phyloP scores from a whole-genome alignment of 2,113 vertebrate species.

The Mastomys natalensis region DNA sequence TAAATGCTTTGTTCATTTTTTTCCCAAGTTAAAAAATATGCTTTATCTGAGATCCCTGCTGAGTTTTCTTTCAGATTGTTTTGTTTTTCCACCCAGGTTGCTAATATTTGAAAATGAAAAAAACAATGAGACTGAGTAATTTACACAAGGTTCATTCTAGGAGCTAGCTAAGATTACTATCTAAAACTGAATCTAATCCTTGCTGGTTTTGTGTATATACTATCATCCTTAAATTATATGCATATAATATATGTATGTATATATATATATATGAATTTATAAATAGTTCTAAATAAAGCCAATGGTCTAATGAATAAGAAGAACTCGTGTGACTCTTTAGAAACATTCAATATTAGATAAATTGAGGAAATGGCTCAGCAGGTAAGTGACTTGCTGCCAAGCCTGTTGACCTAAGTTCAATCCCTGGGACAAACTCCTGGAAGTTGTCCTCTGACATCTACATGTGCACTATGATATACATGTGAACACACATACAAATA shows the following conservation, averaged over 20 bases:
- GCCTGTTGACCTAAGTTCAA: not conserved
- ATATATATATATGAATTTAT: not conserved
- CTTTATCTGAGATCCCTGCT: conserved; percentile 68
- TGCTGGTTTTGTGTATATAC: conserved; percentile 22
- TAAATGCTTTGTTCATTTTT: conserved; percentile 64
- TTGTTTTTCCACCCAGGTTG: conserved; percentile 33
- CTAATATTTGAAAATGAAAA: conserved; percentile 65
- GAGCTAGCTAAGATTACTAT: conserved; percentile 14
- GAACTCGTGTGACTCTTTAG: conserved; percentile 18
- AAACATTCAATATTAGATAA: conserved; percentile 24
- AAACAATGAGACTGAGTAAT: not conserved
- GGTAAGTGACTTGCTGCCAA: not conserved
- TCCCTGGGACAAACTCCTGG: not conserved
- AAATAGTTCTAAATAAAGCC: conserved; percentile 48
- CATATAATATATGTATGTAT: not conserved
- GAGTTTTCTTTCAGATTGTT: conserved; percentile 62
- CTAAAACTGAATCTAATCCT: conserved; percentile 38
- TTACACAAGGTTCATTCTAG: conserved; percentile 46
- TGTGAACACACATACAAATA: not conserved
- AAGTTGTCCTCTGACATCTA: not conserved
- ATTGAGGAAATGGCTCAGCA: not conserved
- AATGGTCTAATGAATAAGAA: not conserved
- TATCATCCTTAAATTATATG: conserved; percentile 36
- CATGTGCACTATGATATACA: not conserved
- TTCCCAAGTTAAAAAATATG: conserved; percentile 43